Conservation (phyloP, 2,888 invertebrate genomes). For the Mesorhabditis sp. region DNA sequence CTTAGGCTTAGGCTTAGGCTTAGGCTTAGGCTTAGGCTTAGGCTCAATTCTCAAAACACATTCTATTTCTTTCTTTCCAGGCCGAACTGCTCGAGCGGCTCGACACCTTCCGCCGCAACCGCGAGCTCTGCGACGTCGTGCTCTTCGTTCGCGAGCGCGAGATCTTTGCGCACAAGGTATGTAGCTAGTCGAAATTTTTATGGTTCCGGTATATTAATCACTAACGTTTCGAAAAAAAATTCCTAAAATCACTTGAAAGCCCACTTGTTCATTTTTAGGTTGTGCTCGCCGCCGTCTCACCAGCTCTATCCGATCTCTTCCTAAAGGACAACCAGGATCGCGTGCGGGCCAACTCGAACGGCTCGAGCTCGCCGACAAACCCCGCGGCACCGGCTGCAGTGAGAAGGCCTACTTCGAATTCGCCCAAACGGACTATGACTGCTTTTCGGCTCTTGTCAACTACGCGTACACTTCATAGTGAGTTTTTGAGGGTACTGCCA, state of each 20-base stretch:
- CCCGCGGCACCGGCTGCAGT: slow-evolving; percentile 8
- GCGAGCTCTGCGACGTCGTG: slow-evolving; percentile 81
- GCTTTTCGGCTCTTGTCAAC: slow-evolving; percentile 74
- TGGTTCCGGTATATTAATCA: background rate
- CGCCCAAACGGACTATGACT: slow-evolving; percentile 66
- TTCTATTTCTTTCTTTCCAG: slow-evolving; percentile 18
- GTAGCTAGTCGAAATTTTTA: background rate
- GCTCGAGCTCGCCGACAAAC: background rate
- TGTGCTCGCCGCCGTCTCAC: slow-evolving; percentile 51
- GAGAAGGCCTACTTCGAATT: slow-evolving; percentile 44
- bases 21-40: too few relatives aligned
- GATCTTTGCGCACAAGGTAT: slow-evolving; percentile 69
- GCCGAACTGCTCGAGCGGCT: slow-evolving; percentile 55
- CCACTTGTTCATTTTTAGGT: slow-evolving; percentile 16
- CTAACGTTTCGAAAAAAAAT: background rate
- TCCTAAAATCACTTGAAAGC: too few relatives aligned
- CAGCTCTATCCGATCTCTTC: slow-evolving; percentile 52
- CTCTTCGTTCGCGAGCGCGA: slow-evolving; percentile 72
- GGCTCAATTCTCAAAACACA: background rate
- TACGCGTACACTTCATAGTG: slow-evolving; percentile 77
- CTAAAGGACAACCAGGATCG: slow-evolving; percentile 20
- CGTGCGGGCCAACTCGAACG: background rate
- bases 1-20: too few relatives aligned
- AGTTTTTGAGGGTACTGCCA: slow-evolving; percentile 21
- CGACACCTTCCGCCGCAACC: slow-evolving; percentile 65